Percentiles rank a stretch among this genome's conserved stretches.
Evolutionary conservation across 2,888 invertebrate species (phyloP).

Genomic region (Xestia rhomboidea): DNA sequence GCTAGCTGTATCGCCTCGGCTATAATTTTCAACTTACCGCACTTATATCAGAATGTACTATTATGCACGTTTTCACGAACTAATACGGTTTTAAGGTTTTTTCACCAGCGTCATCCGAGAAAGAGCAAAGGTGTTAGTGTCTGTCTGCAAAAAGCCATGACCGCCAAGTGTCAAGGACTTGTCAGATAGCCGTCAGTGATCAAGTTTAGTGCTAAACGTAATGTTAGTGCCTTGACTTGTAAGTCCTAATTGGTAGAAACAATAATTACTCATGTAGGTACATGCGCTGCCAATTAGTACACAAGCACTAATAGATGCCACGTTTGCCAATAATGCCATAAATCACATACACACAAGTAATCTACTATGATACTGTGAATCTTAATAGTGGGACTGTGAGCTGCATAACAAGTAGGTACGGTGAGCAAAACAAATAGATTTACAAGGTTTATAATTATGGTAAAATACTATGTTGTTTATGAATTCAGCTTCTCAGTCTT

Average conservation of each 20-base stretch:
- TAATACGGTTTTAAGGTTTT: no score
- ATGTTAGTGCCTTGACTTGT: background rate
- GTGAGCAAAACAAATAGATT: background rate
- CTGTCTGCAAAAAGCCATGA: background rate
- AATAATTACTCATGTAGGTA: slow-evolving; percentile 16
- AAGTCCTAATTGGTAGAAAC: slow-evolving; percentile 29
- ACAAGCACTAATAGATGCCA: slow-evolving; percentile 33
- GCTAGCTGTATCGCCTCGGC: no score
- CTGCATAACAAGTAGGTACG: slow-evolving; percentile 30
- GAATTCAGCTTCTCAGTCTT: background rate
- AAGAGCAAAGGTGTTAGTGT: background rate
- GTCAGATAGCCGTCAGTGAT: background rate
- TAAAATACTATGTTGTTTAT: background rate
- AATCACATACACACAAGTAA: slow-evolving; percentile 7
- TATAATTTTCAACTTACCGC: no score
- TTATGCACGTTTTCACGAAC: no score
- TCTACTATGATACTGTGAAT: slow-evolving; percentile 10
- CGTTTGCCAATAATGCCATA: slow-evolving; percentile 33
- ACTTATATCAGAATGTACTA: no score
- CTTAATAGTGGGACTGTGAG: slow-evolving; percentile 22
- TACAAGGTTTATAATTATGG: background rate
- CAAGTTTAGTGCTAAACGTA: slow-evolving; percentile 1
- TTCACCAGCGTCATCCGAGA: background rate
- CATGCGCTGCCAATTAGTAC: slow-evolving; percentile 31
- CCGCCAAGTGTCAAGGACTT: background rate